Conservation (phyloP, 1,140 invertebrate genomes). For the Cecropterus lyciades region DNA sequence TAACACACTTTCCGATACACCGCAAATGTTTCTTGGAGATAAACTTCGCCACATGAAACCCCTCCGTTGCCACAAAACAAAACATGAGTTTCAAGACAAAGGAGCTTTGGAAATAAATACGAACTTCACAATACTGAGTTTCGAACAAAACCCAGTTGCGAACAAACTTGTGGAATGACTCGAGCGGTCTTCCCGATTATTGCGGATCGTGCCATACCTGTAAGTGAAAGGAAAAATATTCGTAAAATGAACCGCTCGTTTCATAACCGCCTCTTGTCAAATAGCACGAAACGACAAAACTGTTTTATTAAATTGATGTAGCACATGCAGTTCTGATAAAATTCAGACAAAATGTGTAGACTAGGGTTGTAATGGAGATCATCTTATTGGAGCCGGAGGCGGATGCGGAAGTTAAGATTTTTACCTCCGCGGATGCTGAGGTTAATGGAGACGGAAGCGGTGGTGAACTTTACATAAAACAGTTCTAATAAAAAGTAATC, state of each 20-base stretch:
- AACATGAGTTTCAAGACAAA: constrained; percentile 32
- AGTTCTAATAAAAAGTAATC: no score
- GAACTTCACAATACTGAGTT: constrained; percentile 36
- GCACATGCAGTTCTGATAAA: no score
- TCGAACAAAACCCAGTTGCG: constrained; percentile 33
- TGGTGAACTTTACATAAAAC: no score
- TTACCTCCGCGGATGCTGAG: no score
- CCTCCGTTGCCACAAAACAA: constrained; percentile 33
- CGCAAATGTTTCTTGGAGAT: constrained; percentile 29
- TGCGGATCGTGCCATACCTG: constrained; percentile 18
- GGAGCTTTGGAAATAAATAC: constrained; percentile 34
- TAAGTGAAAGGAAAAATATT: constrained; percentile 20
- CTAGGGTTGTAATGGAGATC: no score
- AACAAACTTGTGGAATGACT: constrained; percentile 33
- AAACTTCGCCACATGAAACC: constrained; percentile 33
- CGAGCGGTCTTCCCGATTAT: constrained; percentile 30
- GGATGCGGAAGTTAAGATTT: no score
- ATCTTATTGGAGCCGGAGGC: no score
- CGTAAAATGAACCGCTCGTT: constrained; percentile 1
- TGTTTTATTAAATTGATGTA: no score
- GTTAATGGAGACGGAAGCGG: no score
- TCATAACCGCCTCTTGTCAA: not conserved
- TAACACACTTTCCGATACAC: constrained; percentile 31
- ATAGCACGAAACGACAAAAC: not conserved
- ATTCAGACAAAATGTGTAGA: no score